These are phyloP conservation scores for Xyliphius kryptos DNA, from an alignment of 2,113 vertebrate species.

Conservation along the genomic window DNA sequence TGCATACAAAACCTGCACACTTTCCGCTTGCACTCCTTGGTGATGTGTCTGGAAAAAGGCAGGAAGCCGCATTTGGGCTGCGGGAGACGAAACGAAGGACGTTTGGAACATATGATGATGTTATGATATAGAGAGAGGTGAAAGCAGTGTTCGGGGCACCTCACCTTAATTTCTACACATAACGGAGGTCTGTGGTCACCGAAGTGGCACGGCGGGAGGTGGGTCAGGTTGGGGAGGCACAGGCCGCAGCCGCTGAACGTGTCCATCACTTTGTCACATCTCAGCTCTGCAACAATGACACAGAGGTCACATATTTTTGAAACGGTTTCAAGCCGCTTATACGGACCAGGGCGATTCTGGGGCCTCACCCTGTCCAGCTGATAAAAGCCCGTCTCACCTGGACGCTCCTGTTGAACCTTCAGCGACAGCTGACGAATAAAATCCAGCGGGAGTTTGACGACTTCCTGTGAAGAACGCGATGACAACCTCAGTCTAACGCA, in stretches of 20 bases:
- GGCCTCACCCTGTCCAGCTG: too few relatives aligned
- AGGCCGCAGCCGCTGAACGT: conserved; percentile 88
- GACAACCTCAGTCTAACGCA: background rate
- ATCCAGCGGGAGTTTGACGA: conserved; percentile 87
- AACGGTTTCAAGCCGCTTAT: too few relatives aligned
- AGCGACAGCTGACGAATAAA: conserved; percentile 89
- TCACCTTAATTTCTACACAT: conserved; percentile 96
- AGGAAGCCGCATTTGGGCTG: conserved; percentile 98
- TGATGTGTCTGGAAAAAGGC: conserved; percentile 80
- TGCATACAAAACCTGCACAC: conserved; percentile 98
- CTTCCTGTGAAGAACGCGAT: conserved; percentile 68
- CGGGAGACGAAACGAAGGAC: conserved; percentile 42
- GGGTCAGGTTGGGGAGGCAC: conserved; percentile 91
- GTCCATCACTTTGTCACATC: conserved; percentile 95
- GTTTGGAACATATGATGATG: too few relatives aligned
- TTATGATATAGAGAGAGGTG: too few relatives aligned
- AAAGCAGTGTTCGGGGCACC: too few relatives aligned
- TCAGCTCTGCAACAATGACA: conserved; percentile 67
- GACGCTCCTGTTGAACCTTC: conserved; percentile 87
- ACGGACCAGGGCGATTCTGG: too few relatives aligned
- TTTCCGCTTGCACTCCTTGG: conserved; percentile 85
- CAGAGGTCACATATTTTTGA: background rate
- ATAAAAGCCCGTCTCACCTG: conserved; percentile 64
- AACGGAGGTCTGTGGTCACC: conserved; percentile 78
- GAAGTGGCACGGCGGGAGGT: conserved; percentile 69